Evolutionary conservation across 1,140 invertebrate genomes (phyloP).

Genomic region (Hylaeus volcanicus): DNA sequence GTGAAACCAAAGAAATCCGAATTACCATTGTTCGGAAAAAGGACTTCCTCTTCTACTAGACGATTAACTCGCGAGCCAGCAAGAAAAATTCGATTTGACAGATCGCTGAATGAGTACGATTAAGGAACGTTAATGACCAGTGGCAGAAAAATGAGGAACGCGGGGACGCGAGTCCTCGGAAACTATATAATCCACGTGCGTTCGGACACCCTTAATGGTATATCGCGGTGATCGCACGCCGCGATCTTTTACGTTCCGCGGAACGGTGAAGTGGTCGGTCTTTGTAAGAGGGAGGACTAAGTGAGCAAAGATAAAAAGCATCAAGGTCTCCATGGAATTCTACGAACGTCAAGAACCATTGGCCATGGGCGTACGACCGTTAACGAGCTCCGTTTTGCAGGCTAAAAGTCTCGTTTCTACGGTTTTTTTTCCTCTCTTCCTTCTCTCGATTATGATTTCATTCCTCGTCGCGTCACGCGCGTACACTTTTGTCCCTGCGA

Average conservation of each 20-base stretch:
- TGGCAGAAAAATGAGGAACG: conserved; percentile 32
- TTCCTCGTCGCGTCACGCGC: not conserved
- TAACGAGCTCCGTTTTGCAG: conserved; percentile 54
- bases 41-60: too few species aligned
- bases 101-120: conserved; percentile 34
- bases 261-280: conserved; percentile 42
- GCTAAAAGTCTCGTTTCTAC: conserved; percentile 32
- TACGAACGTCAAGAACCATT: conserved; percentile 59
- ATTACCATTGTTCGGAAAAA: too few species aligned
- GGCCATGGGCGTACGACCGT: conserved; percentile 58
- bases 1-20: too few species aligned
- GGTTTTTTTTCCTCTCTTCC: not conserved
- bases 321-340: conserved; percentile 55
- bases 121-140: conserved; percentile 36
- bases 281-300: conserved; percentile 29
- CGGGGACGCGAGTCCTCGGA: conserved; percentile 39
- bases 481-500: not conserved
- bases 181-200: conserved; percentile 51
- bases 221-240: conserved; percentile 54
- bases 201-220: conserved; percentile 55
- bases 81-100: conserved; percentile 36
- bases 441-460: conserved; percentile 49
- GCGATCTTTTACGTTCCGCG: conserved; percentile 51
- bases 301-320: conserved; percentile 55
- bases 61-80: not conserved